phyloP scores from a whole-genome alignment of 2,797 vertebrate species.

The Neosilurus mollespiculum region DNA sequence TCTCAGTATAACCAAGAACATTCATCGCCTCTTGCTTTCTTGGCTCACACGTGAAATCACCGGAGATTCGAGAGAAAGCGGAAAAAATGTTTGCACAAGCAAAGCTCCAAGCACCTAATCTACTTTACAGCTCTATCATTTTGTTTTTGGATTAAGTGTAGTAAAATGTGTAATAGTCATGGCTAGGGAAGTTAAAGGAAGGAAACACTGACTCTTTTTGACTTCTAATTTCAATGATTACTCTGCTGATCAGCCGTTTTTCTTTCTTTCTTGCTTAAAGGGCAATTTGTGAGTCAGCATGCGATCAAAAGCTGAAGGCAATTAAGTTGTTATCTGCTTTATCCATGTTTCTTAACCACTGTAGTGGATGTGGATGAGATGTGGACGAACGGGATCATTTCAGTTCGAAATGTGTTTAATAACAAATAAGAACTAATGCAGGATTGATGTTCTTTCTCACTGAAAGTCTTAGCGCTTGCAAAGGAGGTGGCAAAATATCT shows the following conservation, averaged over 20 bases:
- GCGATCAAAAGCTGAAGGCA: slow-evolving; percentile 40
- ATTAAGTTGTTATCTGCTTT: slow-evolving; percentile 49
- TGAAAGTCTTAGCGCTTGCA: background rate
- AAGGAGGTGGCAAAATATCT: background rate
- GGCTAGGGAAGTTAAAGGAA: slow-evolving; percentile 32
- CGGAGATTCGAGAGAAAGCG: slow-evolving; percentile 10
- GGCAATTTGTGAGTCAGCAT: slow-evolving; percentile 28
- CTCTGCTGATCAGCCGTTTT: slow-evolving; percentile 46
- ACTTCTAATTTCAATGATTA: slow-evolving; percentile 45
- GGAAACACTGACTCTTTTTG: slow-evolving; percentile 38
- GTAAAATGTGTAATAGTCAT: slow-evolving; percentile 26
- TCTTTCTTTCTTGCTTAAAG: slow-evolving; percentile 10
- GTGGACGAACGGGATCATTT: slow-evolving; percentile 14
- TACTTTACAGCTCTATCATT: slow-evolving; percentile 27
- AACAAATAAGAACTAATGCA: slow-evolving; percentile 1
- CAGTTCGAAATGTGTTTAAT: slow-evolving; percentile 11
- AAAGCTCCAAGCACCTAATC: slow-evolving; percentile 32
- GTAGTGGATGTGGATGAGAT: slow-evolving; percentile 40
- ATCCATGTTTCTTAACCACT: slow-evolving; percentile 36
- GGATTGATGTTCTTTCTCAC: slow-evolving; percentile 23
- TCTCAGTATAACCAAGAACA: slow-evolving; percentile 41
- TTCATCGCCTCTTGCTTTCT: slow-evolving; percentile 48
- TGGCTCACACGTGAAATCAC: slow-evolving; percentile 44
- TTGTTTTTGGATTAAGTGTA: background rate
- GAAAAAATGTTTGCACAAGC: slow-evolving; percentile 39